Conservation (phyloP, 37 sponge, comb jelly and placozoan genomes). For the Geodia barretti region DNA sequence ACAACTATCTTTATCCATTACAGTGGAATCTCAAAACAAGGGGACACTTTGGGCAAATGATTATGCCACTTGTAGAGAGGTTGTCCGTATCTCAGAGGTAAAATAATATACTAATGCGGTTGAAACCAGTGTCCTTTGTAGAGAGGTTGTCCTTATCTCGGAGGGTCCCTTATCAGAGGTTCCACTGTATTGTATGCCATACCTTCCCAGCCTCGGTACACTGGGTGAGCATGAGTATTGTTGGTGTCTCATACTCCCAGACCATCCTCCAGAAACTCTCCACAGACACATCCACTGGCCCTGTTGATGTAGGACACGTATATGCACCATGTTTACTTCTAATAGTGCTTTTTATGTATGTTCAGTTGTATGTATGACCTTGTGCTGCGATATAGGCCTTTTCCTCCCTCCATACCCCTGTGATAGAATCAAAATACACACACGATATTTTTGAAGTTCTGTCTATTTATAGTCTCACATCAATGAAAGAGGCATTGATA, state of each 20-base stretch:
- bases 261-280: not conserved
- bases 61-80: no score
- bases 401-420: not conserved
- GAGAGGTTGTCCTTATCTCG: no score
- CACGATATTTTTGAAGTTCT: not conserved
- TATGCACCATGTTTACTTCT: not conserved
- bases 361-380: not conserved
- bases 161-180: no score
- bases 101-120: no score
- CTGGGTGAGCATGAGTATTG: not conserved
- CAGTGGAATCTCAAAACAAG: no score
- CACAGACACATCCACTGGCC: not conserved
- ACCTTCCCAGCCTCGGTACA: conserved; percentile 4
- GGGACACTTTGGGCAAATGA: no score
- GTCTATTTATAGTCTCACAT: not conserved
- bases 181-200: not conserved
- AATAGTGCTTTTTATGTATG: no score
- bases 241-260: not conserved
- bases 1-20: no score
- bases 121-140: no score
- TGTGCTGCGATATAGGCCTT: not conserved
- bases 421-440: no score
- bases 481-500: conserved; percentile 14
- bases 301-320: not conserved
- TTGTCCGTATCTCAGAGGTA: no score